Evolutionary conservation across 2,888 invertebrate species (phyloP), one percentile per base, ranked within the genome.

Genomic region (Sesamia inferens): DNA sequence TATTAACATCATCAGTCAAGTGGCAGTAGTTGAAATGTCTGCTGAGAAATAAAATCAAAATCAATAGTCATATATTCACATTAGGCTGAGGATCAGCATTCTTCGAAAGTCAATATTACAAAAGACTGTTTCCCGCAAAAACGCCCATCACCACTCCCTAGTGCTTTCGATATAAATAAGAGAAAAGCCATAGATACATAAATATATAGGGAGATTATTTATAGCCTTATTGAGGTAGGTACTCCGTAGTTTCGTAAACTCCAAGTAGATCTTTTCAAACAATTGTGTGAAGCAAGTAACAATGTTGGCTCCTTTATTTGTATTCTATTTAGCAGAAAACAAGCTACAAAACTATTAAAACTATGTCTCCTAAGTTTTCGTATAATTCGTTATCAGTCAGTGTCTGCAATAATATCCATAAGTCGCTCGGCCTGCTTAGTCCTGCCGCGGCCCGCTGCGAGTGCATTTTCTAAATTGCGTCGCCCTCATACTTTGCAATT

Each of bases 381-480:
- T 59, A 48, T 58, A 67, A 54, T 74, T 47, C 51, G 65, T 68
- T 65, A 80, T 44, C 55, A 70, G 48, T 13, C 62, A 31, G 39
- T 58, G 48, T 57, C 64, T 76, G 70, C n/a, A 48, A 81, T 71
- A 54, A 64, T 54, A 68, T 67, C 64, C 59, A 70, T 81, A 76
- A 79, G 62, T 55, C n/a, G 63, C 31, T 62, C 22, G 55, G 55
- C 66, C 42, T 58, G 54, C 51, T 54, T 58, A 24, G 76, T 10
- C 13, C 13, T 16, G 48, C 22, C 13, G 59, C 24, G 62, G 58
- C 44, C 24, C 22, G 39, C 24, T 47, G 42, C 58, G 63, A 79
- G 63, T 78, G 79, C 83, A 65, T 83, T 73, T 74, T 58, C 65
- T 51, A 59, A 68, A 68, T 58, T 31, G 69, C 64, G 68, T 63